A percentile compares a stretch with the other conserved stretches of the same genome.
These are phyloP conservation scores for Galerucella calmariensis DNA, from an alignment of 2,888 invertebrate species.

Conservation along the genomic window DNA sequence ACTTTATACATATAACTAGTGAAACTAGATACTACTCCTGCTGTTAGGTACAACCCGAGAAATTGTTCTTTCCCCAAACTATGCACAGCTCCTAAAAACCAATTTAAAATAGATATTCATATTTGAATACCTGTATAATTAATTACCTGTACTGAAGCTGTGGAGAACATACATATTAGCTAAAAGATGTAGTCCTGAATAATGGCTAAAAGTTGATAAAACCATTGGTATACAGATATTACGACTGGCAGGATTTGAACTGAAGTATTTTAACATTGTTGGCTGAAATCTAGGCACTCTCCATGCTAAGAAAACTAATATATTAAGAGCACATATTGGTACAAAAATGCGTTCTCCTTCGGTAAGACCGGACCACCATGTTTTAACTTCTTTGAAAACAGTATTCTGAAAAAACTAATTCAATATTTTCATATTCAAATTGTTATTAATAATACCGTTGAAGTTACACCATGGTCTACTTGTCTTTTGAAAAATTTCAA, in stretches of 20 bases:
- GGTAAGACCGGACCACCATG: slow-evolving; percentile 79
- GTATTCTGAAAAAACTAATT: slow-evolving; percentile 55
- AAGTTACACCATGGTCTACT: slow-evolving; percentile 45
- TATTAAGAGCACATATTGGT: slow-evolving; percentile 82
- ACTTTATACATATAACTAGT: slow-evolving; percentile 86
- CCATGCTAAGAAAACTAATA: slow-evolving; percentile 86
- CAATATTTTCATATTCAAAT: neutral
- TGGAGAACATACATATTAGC: slow-evolving; percentile 97
- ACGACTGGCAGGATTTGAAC: slow-evolving; percentile 81
- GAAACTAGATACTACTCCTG: slow-evolving; percentile 88
- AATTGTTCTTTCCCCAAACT: slow-evolving; percentile 92
- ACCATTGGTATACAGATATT: slow-evolving; percentile 88
- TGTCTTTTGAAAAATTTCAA: slow-evolving; percentile 67
- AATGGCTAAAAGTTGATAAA: slow-evolving; percentile 95
- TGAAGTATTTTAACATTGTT: slow-evolving; percentile 86
- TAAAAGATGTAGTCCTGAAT: slow-evolving; percentile 84
- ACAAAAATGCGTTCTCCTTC: slow-evolving; percentile 83
- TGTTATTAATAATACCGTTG: slow-evolving; percentile 44
- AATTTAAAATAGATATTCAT: neutral
- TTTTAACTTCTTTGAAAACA: slow-evolving; percentile 62
- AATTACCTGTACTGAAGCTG: slow-evolving; percentile 76
- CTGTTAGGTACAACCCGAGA: slow-evolving; percentile 87
- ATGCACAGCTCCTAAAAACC: slow-evolving; percentile 72
- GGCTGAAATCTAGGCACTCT: slow-evolving; percentile 76
- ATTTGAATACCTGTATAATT: slow-evolving; percentile 37